Evolutionary conservation across 2,888 invertebrate species (phyloP).

Genomic region (Eupithecia exiguata): DNA sequence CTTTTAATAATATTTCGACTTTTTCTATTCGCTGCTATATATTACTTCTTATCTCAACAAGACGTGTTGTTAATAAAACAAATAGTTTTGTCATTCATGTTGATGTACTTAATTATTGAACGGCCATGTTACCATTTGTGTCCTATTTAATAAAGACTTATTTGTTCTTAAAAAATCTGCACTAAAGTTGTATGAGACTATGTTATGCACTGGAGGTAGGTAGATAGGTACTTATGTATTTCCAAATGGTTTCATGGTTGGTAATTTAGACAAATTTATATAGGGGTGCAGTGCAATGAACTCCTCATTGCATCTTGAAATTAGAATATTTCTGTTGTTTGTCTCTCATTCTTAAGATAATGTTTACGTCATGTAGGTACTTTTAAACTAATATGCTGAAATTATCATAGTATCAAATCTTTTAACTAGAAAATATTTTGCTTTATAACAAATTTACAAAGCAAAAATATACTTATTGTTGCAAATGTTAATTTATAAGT

Average conservation of each 20-base stretch:
- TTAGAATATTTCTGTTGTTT: conserved; percentile 42
- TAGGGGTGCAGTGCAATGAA: conserved; percentile 74
- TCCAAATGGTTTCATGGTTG: conserved; percentile 57
- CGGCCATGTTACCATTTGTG: conserved; percentile 43
- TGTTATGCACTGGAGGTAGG: conserved; percentile 26
- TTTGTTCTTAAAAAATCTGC: conserved; percentile 33
- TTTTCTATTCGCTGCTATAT: conserved; percentile 75
- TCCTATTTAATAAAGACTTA: conserved; percentile 26
- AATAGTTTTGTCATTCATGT: conserved; percentile 47
- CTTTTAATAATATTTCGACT: conserved; percentile 63
- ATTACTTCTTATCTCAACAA: conserved; percentile 56
- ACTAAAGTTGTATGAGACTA: conserved; percentile 21
- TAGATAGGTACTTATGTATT: conserved; percentile 31
- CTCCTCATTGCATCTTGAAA: conserved; percentile 47
- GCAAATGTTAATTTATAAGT: conserved; percentile 45
- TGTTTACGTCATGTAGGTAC: conserved; percentile 47
- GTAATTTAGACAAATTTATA: conserved; percentile 35
- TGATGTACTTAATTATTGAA: conserved; percentile 42
- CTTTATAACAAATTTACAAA: conserved; percentile 43
- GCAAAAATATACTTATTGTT: conserved; percentile 43
- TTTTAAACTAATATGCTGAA: conserved; percentile 51
- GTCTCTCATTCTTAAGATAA: conserved; percentile 42
- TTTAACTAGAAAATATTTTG: conserved; percentile 41
- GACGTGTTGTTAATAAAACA: conserved; percentile 46
- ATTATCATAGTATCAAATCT: conserved; percentile 47